phyloP scores from a whole-genome alignment of 2,797 vertebrate genomes.

The Pangasius djambal region DNA sequence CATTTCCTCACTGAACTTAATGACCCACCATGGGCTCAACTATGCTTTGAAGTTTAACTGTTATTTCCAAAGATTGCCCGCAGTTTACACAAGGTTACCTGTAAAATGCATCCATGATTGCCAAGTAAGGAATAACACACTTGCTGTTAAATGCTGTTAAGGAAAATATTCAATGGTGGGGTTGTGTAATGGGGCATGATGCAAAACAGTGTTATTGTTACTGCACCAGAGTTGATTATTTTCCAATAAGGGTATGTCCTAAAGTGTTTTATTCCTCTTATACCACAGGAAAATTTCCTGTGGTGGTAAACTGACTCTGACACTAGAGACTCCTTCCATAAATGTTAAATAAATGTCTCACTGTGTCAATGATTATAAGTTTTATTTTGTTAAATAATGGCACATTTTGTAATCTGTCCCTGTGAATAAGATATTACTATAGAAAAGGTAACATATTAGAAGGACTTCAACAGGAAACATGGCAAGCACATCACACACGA shows the following conservation, averaged over 20 bases:
- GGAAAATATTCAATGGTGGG: not conserved
- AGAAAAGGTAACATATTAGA: not conserved
- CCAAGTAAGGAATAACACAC: not conserved
- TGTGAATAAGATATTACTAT: not conserved
- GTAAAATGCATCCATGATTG: not conserved
- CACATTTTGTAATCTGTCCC: not conserved
- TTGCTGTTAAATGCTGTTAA: not conserved
- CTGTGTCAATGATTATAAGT: not conserved
- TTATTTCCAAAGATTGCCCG: not conserved
- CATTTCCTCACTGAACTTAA: not conserved
- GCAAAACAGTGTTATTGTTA: not conserved
- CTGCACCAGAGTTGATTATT: not conserved
- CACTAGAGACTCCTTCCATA: not conserved
- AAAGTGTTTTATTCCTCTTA: not conserved
- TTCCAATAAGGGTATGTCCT: not conserved
- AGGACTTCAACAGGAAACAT: no score
- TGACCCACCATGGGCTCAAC: not conserved
- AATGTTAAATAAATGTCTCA: not conserved
- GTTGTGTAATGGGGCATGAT: not conserved
- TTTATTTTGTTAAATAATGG: not conserved
- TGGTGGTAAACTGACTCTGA: not conserved
- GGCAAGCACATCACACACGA: no score
- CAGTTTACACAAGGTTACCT: constrained; percentile 31
- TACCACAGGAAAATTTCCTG: not conserved
- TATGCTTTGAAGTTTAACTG: constrained; percentile 35